Percentiles rank a stretch among this genome's conserved stretches.
Conservation (phyloP, 53 echinoderm and acorn worm genomes). For the Mesocentrotus franciscanus region DNA sequence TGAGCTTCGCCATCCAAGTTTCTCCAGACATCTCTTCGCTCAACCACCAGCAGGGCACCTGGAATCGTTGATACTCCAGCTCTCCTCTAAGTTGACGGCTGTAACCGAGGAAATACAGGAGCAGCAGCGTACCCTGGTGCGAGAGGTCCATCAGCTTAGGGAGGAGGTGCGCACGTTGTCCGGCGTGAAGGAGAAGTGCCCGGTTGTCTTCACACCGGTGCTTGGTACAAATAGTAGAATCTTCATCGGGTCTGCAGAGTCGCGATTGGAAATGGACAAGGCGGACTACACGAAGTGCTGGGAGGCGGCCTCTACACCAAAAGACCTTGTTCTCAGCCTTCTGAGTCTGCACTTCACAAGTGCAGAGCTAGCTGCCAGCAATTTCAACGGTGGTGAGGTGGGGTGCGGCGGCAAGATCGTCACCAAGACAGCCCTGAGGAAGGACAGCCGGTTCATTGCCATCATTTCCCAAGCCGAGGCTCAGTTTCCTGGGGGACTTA, state of each 20-base stretch:
- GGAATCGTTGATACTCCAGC: neutral
- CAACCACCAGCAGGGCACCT: neutral
- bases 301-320: neutral
- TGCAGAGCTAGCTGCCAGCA: neutral
- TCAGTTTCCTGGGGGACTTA: neutral
- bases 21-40: neutral
- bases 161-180: neutral
- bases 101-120: neutral
- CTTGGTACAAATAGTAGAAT: neutral
- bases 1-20: neutral
- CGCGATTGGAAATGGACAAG: conserved; percentile 18
- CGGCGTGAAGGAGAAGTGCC: neutral
- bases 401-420: too few species aligned
- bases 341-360: neutral
- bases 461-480: neutral
- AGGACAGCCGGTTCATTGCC: too few species aligned
- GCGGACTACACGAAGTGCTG: conserved; percentile 2
- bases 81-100: neutral
- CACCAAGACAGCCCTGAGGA: neutral
- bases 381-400: too few species aligned
- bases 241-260: conserved; percentile 6
- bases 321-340: neutral
- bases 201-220: neutral
- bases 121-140: neutral
- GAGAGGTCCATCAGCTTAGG: neutral